Evolutionary conservation across 92 coral and sea anemone genomes (phyloP).

Genomic region (Heteractis magnifica): DNA sequence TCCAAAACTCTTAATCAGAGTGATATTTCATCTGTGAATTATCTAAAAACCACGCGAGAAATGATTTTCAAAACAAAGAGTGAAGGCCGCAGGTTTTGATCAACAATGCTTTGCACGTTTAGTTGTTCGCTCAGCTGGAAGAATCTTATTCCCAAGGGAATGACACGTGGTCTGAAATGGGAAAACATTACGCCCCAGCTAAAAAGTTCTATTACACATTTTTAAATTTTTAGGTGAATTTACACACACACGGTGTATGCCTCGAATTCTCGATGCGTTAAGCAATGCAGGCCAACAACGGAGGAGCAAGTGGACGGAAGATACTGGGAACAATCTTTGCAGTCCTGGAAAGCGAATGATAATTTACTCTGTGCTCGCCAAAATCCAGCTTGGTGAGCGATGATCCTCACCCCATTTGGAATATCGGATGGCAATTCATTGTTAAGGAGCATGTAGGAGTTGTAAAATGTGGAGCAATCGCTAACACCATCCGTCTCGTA

Average conservation of each 20-base stretch:
- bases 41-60: too few relatives aligned
- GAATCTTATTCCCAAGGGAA: too few relatives aligned
- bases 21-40: too few relatives aligned
- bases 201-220: not conserved
- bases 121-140: too few relatives aligned
- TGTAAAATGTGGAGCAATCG: conserved; percentile 13
- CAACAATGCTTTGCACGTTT: too few relatives aligned
- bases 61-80: too few relatives aligned
- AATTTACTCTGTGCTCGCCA: not conserved
- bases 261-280: conserved; percentile 11
- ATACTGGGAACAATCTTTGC: not conserved
- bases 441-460: conserved; percentile 26
- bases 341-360: conserved; percentile 15
- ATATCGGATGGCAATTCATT: not conserved
- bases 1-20: too few relatives aligned
- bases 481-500: not conserved
- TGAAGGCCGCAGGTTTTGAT: too few relatives aligned
- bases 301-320: not conserved
- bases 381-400: conserved; percentile 21
- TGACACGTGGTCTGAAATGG: too few relatives aligned
- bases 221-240: not conserved
- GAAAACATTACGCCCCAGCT: too few relatives aligned
- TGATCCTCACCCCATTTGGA: not conserved
- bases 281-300: not conserved
- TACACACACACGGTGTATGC: conserved; percentile 4